phyloP scores from a whole-genome alignment of 37 sponge, comb jelly and placozoan genomes.

The Lycopodina hypogea region DNA sequence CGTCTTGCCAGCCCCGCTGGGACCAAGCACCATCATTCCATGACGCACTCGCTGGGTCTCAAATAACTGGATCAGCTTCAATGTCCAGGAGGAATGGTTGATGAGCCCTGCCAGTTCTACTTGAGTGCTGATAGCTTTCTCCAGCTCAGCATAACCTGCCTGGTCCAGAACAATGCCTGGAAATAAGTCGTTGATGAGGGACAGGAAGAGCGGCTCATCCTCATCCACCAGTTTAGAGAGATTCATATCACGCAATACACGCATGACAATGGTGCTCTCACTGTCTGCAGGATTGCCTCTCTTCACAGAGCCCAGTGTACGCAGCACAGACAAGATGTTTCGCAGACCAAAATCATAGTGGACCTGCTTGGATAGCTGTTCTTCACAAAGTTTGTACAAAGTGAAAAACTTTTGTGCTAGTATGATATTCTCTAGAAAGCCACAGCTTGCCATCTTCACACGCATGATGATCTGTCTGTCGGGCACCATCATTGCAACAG shows the following conservation, averaged over 20 bases:
- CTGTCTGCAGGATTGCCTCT: slow-evolving; percentile 84
- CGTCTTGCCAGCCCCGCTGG: slow-evolving; percentile 96
- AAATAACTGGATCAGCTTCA: slow-evolving; percentile 96
- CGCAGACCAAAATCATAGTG: slow-evolving; percentile 98
- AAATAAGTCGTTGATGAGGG: slow-evolving; percentile 93
- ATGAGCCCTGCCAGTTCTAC: slow-evolving; percentile 70
- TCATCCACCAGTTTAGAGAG: slow-evolving; percentile 98
- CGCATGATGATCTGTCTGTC: slow-evolving; percentile 97
- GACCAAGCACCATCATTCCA: slow-evolving; percentile 99
- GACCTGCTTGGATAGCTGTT: slow-evolving; percentile 98
- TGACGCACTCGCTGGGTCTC: slow-evolving; percentile 97
- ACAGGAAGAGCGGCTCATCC: slow-evolving; percentile 96
- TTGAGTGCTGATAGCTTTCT: slow-evolving; percentile 80
- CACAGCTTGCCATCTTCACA: slow-evolving; percentile 93
- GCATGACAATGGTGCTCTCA: slow-evolving; percentile 95
- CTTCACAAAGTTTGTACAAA: slow-evolving; percentile 96
- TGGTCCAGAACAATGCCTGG: slow-evolving; percentile 96
- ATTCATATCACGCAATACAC: slow-evolving; percentile 97
- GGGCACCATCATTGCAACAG: slow-evolving; percentile 99
- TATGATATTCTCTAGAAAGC: slow-evolving; percentile 91
- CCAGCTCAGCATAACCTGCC: slow-evolving; percentile 96
- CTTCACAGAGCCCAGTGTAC: slow-evolving; percentile 92
- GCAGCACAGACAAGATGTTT: slow-evolving; percentile 95
- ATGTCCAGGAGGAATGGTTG: slow-evolving; percentile 92
- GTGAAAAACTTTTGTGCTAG: slow-evolving; percentile 93